Percentiles rank a stretch among this genome's conserved stretches.
These are phyloP conservation scores for Genyomyrus donnyi DNA, from an alignment of 2,113 vertebrate species.

Conservation along the genomic window DNA sequence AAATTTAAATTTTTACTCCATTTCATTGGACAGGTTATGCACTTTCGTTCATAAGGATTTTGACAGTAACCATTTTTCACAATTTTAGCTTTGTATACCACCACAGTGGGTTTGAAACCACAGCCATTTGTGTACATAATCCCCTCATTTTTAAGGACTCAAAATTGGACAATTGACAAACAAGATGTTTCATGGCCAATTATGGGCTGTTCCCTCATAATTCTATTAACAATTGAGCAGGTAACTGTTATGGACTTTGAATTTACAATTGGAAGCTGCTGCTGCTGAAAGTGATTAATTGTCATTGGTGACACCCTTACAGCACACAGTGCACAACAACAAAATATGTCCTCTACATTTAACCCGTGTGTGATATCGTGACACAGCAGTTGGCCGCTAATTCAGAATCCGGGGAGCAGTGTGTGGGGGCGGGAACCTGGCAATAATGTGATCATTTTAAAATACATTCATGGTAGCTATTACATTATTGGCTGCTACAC, in stretches of 20 bases:
- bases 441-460: not conserved
- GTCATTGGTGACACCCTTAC: not conserved
- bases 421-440: not conserved
- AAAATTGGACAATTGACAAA: too few species aligned
- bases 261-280: not conserved
- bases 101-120: too few species aligned
- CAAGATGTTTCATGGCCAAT: too few species aligned
- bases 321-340: not conserved
- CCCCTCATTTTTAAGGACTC: too few species aligned
- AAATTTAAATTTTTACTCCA: not conserved
- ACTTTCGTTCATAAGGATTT: not conserved
- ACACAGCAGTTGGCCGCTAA: not conserved
- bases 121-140: too few species aligned
- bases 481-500: not conserved
- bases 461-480: not conserved
- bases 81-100: too few species aligned
- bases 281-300: not conserved
- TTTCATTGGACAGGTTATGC: not conserved
- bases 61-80: too few species aligned
- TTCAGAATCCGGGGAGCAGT: not conserved
- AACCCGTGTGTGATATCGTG: not conserved
- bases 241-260: too few species aligned
- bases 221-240: too few species aligned
- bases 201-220: too few species aligned
- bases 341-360: not conserved